Evolutionary conservation across 2,113 vertebrate species (phyloP).

Genomic region (Dipodomys spectabilis): DNA sequence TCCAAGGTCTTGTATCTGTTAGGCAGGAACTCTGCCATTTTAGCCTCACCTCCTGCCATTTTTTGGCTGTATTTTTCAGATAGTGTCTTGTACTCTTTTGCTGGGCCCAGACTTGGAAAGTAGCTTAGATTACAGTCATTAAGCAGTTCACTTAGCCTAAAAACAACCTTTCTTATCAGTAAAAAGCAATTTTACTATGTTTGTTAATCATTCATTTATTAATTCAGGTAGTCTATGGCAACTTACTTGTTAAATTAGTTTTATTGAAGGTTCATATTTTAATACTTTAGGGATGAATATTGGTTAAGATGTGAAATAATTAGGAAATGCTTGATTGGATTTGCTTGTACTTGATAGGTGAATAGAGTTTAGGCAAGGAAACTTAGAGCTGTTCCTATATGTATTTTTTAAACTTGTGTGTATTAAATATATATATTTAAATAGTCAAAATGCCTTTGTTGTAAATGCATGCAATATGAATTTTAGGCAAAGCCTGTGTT

Average conservation of each 20-base stretch:
- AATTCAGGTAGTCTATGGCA: not conserved
- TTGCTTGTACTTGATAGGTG: not conserved
- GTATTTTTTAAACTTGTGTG: not conserved
- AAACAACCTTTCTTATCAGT: not conserved
- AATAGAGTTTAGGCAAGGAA: slow-evolving; percentile 9
- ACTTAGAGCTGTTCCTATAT: not conserved
- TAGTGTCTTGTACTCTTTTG: too few relatives aligned
- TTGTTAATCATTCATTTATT: not conserved
- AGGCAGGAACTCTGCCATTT: too few relatives aligned
- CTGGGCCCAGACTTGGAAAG: too few relatives aligned
- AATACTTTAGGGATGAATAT: not conserved
- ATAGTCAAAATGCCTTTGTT: not conserved
- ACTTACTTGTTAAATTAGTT: not conserved
- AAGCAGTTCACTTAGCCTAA: too few relatives aligned
- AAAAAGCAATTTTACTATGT: slow-evolving; percentile 24
- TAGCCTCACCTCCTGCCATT: too few relatives aligned
- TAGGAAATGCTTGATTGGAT: not conserved
- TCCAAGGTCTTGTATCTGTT: too few relatives aligned
- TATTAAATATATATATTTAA: slow-evolving; percentile 14
- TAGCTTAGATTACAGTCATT: too few relatives aligned
- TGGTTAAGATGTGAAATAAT: slow-evolving; percentile 16
- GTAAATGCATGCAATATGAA: not conserved
- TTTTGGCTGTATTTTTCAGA: too few relatives aligned
- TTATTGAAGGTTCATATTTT: slow-evolving; percentile 26
- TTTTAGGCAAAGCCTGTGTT: not conserved